Percentiles rank a stretch among this genome's conserved stretches.
Conservation (phyloP, 2,888 invertebrate species). For the Cremastinae sp. region DNA sequence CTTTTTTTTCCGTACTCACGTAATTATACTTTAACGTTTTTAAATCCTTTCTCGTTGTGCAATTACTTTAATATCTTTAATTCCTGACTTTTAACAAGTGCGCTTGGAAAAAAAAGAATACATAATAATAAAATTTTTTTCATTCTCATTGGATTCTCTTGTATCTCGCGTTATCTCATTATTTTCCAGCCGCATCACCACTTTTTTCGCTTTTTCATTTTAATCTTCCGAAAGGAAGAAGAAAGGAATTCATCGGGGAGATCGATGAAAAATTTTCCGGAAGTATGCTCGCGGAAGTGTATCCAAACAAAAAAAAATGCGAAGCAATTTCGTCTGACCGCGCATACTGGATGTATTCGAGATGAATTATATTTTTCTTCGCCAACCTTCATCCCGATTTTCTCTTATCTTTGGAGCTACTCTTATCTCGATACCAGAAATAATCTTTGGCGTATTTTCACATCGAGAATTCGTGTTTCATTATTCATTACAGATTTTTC, state of each 20-base stretch:
- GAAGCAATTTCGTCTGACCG: slow-evolving; percentile 40
- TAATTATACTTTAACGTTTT: no score
- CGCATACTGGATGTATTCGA: slow-evolving; percentile 1
- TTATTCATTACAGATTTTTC: no score
- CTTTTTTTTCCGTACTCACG: no score
- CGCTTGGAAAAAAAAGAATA: no score
- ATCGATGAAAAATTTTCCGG: slow-evolving; percentile 29
- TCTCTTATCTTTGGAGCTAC: slow-evolving; percentile 39
- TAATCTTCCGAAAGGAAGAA: background rate
- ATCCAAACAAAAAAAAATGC: background rate
- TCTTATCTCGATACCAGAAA: slow-evolving; percentile 41
- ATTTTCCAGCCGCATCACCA: background rate
- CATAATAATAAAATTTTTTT: no score
- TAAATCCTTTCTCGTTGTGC: no score
- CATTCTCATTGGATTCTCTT: no score
- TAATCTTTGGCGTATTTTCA: slow-evolving; percentile 19
- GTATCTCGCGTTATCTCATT: no score
- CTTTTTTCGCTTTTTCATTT: background rate
- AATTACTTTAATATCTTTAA: no score
- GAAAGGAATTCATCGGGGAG: slow-evolving; percentile 15
- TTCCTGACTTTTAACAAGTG: no score
- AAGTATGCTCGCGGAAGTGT: background rate
- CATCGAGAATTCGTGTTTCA: slow-evolving; percentile 3
- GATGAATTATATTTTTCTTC: slow-evolving; percentile 55
- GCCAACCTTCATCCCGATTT: slow-evolving; percentile 3